Evolutionary conservation across 2,113 vertebrate species (phyloP).

Genomic region (Psittacus erithacus): DNA sequence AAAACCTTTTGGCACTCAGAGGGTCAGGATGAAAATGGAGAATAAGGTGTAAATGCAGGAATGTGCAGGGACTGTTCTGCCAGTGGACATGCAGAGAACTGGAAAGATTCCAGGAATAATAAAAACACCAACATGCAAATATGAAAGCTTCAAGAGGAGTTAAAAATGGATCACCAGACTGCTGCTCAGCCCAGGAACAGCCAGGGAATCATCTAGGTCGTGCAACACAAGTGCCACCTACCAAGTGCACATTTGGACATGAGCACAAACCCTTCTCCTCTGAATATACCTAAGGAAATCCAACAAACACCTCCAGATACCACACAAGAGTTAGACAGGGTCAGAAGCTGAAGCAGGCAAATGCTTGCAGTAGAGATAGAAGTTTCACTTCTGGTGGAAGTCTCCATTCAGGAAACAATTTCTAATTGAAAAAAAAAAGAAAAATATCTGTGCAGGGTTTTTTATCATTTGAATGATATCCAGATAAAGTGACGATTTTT

Average conservation of each 20-base stretch:
- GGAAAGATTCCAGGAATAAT: neutral
- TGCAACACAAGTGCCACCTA: neutral
- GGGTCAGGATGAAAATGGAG: neutral
- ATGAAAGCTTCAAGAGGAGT: neutral
- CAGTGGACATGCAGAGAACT: neutral
- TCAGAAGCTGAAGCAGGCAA: neutral
- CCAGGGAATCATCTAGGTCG: neutral
- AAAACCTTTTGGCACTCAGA: neutral
- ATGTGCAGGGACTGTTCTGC: neutral
- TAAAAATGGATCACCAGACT: neutral
- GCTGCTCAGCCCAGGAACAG: neutral
- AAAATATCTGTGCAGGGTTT: neutral
- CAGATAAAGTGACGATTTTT: neutral
- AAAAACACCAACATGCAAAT: neutral
- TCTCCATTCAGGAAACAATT: neutral
- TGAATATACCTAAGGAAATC: neutral
- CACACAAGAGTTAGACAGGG: neutral
- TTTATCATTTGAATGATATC: neutral
- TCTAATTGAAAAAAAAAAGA: neutral
- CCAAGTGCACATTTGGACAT: rapidly evolving
- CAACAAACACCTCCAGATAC: neutral
- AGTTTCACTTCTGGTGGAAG: neutral
- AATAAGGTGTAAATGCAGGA: conserved; percentile 9
- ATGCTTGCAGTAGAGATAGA: neutral
- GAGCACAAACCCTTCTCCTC: neutral